These are phyloP conservation scores for Asteroscopus sphinx DNA, from an alignment of 2,888 invertebrate species.

Conservation along the genomic window DNA sequence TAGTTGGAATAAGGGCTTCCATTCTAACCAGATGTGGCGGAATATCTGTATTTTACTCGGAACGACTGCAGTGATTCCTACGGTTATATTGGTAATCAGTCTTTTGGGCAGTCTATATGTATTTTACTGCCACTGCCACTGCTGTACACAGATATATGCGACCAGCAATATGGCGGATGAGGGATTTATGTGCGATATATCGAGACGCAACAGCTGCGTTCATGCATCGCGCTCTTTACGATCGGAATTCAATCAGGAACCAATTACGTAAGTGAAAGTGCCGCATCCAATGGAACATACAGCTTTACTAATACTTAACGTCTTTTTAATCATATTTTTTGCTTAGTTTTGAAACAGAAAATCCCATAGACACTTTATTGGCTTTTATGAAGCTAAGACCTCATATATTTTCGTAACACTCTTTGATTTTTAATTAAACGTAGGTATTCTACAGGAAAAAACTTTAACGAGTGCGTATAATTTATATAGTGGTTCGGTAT, in stretches of 20 bases:
- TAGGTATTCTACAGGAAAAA: too few relatives aligned
- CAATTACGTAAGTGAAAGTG: slow-evolving; percentile 56
- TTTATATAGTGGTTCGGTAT: too few relatives aligned
- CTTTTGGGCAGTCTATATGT: background rate
- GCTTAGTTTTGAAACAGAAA: too few relatives aligned
- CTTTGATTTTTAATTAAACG: too few relatives aligned
- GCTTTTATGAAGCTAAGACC: too few relatives aligned
- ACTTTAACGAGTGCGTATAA: too few relatives aligned
- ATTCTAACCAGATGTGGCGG: too few relatives aligned
- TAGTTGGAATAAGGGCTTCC: too few relatives aligned
- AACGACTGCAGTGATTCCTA: too few relatives aligned
- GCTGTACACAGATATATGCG: slow-evolving; percentile 11
- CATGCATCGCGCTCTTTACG: slow-evolving; percentile 64
- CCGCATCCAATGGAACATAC: slow-evolving; percentile 17
- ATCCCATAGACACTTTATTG: too few relatives aligned
- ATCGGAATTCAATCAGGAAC: slow-evolving; percentile 65
- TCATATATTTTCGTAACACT: too few relatives aligned
- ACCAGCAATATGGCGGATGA: slow-evolving; percentile 40
- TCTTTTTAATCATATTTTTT: background rate
- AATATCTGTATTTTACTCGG: too few relatives aligned
- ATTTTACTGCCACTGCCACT: background rate
- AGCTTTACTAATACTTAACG: slow-evolving; percentile 1
- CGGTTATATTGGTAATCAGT: background rate
- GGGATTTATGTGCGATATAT: slow-evolving; percentile 67
- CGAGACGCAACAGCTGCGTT: slow-evolving; percentile 64